Evolutionary conservation across 1,140 invertebrate species (phyloP).

Genomic region (Geopemphigus sp.): DNA sequence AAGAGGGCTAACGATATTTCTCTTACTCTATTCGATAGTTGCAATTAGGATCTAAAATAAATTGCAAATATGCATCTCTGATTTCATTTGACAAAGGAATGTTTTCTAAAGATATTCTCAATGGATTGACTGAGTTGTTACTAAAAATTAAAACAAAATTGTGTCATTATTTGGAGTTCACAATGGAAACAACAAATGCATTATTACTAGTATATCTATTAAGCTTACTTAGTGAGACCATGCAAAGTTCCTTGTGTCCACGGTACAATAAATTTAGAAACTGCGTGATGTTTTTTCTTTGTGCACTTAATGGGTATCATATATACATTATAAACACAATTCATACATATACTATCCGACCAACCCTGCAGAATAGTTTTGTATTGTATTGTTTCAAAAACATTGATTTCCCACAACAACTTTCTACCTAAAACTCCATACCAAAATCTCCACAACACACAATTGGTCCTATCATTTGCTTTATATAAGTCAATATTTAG

Average conservation of each 20-base stretch:
- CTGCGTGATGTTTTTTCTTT: conserved; percentile 48
- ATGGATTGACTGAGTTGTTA: not conserved
- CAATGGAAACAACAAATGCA: not conserved
- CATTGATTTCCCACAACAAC: conserved; percentile 13
- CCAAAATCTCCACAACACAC: conserved; percentile 15
- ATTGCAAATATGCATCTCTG: conserved; percentile 34
- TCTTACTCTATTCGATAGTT: conserved; percentile 40
- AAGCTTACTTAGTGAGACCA: conserved; percentile 44
- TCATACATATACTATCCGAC: conserved; percentile 29
- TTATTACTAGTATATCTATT: not conserved
- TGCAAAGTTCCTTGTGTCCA: conserved; percentile 54
- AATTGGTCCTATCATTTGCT: conserved; percentile 5
- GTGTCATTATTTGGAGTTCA: too few relatives aligned
- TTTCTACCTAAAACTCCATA: conserved; percentile 18
- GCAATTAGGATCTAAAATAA: conserved; percentile 30
- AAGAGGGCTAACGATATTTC: not conserved
- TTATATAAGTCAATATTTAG: conserved; percentile 43
- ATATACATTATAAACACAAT: conserved; percentile 44
- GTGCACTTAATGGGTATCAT: conserved; percentile 33
- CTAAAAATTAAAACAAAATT: not conserved
- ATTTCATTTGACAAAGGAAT: conserved; percentile 20
- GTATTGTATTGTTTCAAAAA: conserved; percentile 41
- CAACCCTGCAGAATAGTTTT: conserved; percentile 31
- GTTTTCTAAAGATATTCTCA: conserved; percentile 39
- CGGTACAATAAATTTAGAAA: conserved; percentile 55